Conservation (phyloP, 2,797 vertebrate species). For the Hoplostethus atlanticus region DNA sequence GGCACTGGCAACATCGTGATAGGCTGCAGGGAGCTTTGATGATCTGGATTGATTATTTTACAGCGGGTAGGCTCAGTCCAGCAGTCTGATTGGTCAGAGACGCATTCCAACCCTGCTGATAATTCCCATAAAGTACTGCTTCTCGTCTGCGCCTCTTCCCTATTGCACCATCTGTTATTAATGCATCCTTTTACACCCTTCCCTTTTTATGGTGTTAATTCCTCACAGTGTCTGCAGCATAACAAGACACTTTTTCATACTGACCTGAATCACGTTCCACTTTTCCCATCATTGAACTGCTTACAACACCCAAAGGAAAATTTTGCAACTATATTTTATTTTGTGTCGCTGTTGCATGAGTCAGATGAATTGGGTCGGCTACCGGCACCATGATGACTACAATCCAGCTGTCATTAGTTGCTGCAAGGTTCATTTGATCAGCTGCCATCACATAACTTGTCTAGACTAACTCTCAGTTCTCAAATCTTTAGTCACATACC, state of each 20-base stretch:
- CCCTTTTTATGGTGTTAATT: background rate
- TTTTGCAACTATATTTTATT: background rate
- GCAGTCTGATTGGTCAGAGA: conserved; percentile 41
- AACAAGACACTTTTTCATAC: conserved; percentile 12
- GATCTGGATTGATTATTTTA: conserved; percentile 63
- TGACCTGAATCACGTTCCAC: background rate
- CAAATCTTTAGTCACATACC: background rate
- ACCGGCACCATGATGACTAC: too few relatives aligned
- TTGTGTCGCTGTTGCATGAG: too few relatives aligned
- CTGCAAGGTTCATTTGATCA: background rate
- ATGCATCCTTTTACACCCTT: conserved; percentile 7
- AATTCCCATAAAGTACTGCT: conserved; percentile 46
- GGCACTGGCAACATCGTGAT: conserved; percentile 31
- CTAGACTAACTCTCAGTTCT: background rate
- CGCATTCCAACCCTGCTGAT: conserved; percentile 56
- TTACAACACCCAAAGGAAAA: background rate
- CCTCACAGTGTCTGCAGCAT: conserved; percentile 7
- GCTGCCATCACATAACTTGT: background rate
- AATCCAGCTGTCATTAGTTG: background rate
- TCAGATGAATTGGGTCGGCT: too few relatives aligned
- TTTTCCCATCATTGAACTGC: conserved; percentile 6
- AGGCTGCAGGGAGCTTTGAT: conserved; percentile 45
- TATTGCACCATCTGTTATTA: conserved; percentile 24
- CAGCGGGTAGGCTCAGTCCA: background rate
- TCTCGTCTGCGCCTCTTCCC: background rate